Evolutionary conservation across 2,888 invertebrate species (phyloP), one percentile per base, ranked within the genome.

Genomic region (Linyphia triangularis): DNA sequence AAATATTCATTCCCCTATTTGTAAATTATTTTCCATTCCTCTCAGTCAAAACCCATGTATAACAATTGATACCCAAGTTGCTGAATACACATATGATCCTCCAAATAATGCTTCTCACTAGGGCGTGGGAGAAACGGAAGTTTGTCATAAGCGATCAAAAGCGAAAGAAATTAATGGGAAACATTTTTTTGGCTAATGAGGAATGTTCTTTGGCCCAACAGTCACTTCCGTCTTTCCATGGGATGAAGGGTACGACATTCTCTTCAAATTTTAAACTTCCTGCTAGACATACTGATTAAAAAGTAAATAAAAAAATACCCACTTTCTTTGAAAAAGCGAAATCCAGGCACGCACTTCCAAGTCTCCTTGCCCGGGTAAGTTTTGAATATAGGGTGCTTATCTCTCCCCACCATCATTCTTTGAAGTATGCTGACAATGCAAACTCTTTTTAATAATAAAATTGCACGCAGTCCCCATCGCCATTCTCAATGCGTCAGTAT

Each of bases 341-440:
- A 85, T 85, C 85, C 79, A 61, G 72, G 79, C 83, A 84, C 83
- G 73, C 73, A 33, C 63, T 65, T 72, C 13, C 26, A 59, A 70
- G 51, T 65, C 78, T 37, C 79, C 37, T 73, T 73, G 79, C 73
- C 37, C 79, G 63, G 86, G 72, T 73, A 81, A 81, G 86, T 86
- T 86, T 86, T 61, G 79, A 81, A 79, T 79, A 72, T 73, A 65
- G 61, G 73, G 73, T 40, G 63, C 86, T 86, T 86, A 86, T 86
- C 86, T 86, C 57, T 67, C 86, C 63, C 86, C 51, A 63, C 79
- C 69, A 86, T 86, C 86, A 65, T 86, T 86, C 79, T 72, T 65
- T 65, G 78, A 78, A 86, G 78, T 81, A 73, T 86, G 86, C 86
- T 86, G 86, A 86, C 86, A 86, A 86, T 86, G 78, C 86, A 86